Evolutionary conservation across 2,888 invertebrate species (phyloP).

Genomic region (Sinhomidia bicolor): DNA sequence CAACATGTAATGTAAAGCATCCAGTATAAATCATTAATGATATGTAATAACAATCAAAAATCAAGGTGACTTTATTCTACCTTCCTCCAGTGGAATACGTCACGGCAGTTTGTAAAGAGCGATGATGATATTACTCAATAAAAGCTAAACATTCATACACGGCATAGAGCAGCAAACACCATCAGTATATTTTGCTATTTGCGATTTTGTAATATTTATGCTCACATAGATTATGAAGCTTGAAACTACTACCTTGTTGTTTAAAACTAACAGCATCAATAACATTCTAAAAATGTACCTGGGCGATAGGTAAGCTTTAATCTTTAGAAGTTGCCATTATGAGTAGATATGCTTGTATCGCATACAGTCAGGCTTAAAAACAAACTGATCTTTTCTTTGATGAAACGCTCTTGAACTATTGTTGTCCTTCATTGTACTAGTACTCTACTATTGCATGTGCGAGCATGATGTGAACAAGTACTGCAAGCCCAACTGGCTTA

Average conservation of each 20-base stretch:
- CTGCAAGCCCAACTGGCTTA: slow-evolving; percentile 71
- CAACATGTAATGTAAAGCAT: too few species aligned
- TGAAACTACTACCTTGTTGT: neutral
- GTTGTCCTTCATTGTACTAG: slow-evolving; percentile 9
- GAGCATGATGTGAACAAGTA: slow-evolving; percentile 29
- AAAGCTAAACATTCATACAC: neutral
- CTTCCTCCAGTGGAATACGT: slow-evolving; percentile 13
- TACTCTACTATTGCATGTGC: neutral
- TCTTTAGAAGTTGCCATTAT: neutral
- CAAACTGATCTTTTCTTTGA: neutral
- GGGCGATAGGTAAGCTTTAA: neutral
- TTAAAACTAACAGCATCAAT: neutral
- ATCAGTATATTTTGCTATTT: neutral
- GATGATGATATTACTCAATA: neutral
- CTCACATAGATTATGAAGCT: neutral
- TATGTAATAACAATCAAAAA: neutral
- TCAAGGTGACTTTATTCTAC: slow-evolving; percentile 29
- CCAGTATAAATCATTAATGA: slow-evolving; percentile 9
- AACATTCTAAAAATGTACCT: neutral
- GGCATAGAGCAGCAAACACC: neutral
- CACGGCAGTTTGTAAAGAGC: neutral
- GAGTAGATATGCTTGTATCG: neutral
- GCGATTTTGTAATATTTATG: neutral
- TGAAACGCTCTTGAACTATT: slow-evolving; percentile 2
- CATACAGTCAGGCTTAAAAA: neutral